Conservation (phyloP, 1,140 invertebrate species). For the Eciton burchellii region DNA sequence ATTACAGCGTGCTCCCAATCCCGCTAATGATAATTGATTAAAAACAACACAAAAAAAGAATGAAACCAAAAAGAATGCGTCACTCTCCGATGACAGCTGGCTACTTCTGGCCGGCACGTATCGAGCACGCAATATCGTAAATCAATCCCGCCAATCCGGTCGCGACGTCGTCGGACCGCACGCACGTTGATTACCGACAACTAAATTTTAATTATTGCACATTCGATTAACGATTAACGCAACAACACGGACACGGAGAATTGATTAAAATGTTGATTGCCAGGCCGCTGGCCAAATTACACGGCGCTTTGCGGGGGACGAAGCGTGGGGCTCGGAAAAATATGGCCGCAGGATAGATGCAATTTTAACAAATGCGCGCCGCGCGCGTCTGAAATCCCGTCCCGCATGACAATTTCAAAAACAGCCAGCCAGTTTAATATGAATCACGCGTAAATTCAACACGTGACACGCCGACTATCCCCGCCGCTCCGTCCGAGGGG, state of each 20-base stretch:
- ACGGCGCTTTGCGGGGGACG: constrained; percentile 12
- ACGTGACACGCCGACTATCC: constrained; percentile 57
- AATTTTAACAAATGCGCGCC: constrained; percentile 29
- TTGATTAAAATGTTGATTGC: constrained; percentile 58
- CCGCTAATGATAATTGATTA: no score
- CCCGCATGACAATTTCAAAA: constrained; percentile 41
- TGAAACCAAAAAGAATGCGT: background rate
- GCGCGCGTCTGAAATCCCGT: constrained; percentile 28
- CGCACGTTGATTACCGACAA: constrained; percentile 38
- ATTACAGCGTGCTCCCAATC: no score
- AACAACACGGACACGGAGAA: constrained; percentile 21
- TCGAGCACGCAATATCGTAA: background rate
- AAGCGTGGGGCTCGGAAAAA: constrained; percentile 17
- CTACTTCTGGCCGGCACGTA: constrained; percentile 17
- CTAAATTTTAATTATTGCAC: constrained; percentile 43
- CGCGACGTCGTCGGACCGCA: background rate
- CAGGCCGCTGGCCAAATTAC: constrained; percentile 27
- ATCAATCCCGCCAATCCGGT: background rate
- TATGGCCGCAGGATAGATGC: constrained; percentile 14
- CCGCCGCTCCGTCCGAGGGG: constrained; percentile 40
- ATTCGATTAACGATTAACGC: constrained; percentile 57
- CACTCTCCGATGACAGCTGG: background rate
- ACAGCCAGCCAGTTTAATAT: constrained; percentile 39
- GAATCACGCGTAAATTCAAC: constrained; percentile 60
- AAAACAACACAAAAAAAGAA: no score